Evolutionary conservation across 2,797 vertebrate species (phyloP), one percentile per base, ranked within the genome.

Genomic region (Chelon labrosus): DNA sequence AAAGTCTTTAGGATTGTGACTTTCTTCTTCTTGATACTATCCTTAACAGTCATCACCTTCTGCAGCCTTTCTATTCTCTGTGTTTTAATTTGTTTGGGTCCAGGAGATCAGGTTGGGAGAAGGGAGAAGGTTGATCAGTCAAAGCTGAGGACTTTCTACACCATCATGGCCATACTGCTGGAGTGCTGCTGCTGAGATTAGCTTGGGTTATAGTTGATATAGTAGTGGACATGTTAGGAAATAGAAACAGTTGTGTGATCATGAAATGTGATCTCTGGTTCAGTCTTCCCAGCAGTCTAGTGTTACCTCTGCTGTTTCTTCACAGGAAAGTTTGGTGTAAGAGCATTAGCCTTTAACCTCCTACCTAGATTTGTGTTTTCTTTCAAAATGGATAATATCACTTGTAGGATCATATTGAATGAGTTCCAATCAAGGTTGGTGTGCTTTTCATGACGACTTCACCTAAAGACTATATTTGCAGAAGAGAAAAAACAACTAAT

Each of bases 261-360:
- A 7, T 35, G 25, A 17, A n/a, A 14, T 35, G 11, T 16, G 14
- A 17, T 0, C 0, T 19, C 11, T 58, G 64, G 41, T 11, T 62
- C 9, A 0, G 0, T 53, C 7, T 82, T 20, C 76, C 70, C 25
- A 65, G 62, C 22, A 65, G 46, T 14, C 42, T 79, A 35, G 72
- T 79, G 22, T 22, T 64, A n/a, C 83, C 75, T 0, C 61, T 85
- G 53, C 51, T 85, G n/a, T 82, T 53, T 55, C 53, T 85, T 0
- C 54, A 79, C 20, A 56, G 75, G 17, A 53, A 55, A 19, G 62
- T 35, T 35, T 35, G 25, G 25, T 27, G 25, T 27, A 27, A 27
- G 25, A 27, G 25, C 25, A 4, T 3, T 27, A 27, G 25, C 25
- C 4, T 27, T 27, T 27, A 27, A 27, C 4, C 25, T 27, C 25